Evolutionary conservation across 92 coral and sea anemone genomes (phyloP), one percentile per base, ranked within the genome.

Genomic region (Paragorgia papillata): DNA sequence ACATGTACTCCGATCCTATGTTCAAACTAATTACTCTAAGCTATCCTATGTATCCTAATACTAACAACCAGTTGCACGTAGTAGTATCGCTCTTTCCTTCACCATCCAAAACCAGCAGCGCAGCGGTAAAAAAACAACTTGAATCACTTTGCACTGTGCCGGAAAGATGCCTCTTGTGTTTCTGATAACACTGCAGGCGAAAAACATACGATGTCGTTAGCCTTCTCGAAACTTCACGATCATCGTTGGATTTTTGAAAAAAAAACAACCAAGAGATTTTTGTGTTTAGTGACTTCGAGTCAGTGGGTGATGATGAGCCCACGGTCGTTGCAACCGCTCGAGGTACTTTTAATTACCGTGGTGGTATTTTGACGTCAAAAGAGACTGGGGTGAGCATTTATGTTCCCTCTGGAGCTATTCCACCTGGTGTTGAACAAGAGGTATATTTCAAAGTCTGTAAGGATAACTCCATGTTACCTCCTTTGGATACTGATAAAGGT

Each of bases 271-370:
- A n/a, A n/a, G n/a, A n/a, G 48, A 64, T 53, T 60, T 85, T 77
- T 57, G 57, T 68, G 76, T 58, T 21, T 85, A 95, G 99, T 71
- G 99, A 95, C 81, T 95, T 91, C 83, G 99, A 91, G 67, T 91
- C 97, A 56, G 86, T 88, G 39, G 63, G 63, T 39, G 94, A 84
- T 18, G 97, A 95, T 73, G 97, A 95, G 79, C 90, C 95, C 43
- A 91, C 88, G 84, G 99, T 95, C 17, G 97, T 95, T 5, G 99
- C 97, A 62, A 95, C 99, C 28, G 99, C 99, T n/a, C 95, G 99
- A 66, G 99, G 99, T 34, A 85, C 85, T 64, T 95, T 95, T 73
- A 89, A 92, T 31, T 85, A 86, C 58, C 87, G 90, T 80, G 99
- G 99, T 40, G 99, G 99, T 57, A 88, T 83, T 76, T 81, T 95